Evolutionary conservation across 2,113 vertebrate genomes (phyloP), one percentile per base, ranked within the genome.

Genomic region (Sylvietta virens): DNA sequence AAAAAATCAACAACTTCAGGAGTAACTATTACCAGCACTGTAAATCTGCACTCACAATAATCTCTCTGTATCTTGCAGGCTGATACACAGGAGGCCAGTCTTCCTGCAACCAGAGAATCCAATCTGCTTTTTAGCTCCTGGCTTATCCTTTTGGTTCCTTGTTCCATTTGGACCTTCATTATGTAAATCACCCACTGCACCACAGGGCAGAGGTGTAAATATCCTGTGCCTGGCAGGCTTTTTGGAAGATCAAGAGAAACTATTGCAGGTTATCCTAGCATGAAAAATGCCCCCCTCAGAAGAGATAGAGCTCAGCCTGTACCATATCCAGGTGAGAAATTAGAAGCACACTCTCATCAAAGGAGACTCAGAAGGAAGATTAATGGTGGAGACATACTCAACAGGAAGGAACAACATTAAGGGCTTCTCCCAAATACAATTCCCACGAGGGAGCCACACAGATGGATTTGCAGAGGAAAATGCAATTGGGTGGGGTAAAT

Each of bases 261-360:
- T 90, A 93, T 86, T 90, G 90, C 88, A 94, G 72, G 88, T 88
- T 96, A 95, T 71, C 72, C 82, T 88, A 92, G 86, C 92, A 92
- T 94, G 95, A 96, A 96, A 96, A 97, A 95, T 88, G 86, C 64
- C 77, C 92, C 85, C 86, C 83, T 90, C 45, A 56, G 94, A 95
- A 88, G 80, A 90, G 77, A 86, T 23, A 93, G 82, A 67, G 86
- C 80, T 94, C 85, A 97, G 91, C 33, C 92, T 86, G 35, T 44
- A 44, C 60, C 72, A 81, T n/a, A 57, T 12, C 64, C 86, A 96
- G 90, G 93, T 95, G 95, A 96, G 88, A 90, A 93, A 95, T 92
- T 24, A 92, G 65, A 86, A 96, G 62, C 2, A 4, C 15, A 39
- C 65, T 39, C 58, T 81, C 92, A 90, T 96, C 82, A 96, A 96